Base-by-base conservation (phyloP, 2,797 vertebrate species). In the Siniperca obscura region DNA sequence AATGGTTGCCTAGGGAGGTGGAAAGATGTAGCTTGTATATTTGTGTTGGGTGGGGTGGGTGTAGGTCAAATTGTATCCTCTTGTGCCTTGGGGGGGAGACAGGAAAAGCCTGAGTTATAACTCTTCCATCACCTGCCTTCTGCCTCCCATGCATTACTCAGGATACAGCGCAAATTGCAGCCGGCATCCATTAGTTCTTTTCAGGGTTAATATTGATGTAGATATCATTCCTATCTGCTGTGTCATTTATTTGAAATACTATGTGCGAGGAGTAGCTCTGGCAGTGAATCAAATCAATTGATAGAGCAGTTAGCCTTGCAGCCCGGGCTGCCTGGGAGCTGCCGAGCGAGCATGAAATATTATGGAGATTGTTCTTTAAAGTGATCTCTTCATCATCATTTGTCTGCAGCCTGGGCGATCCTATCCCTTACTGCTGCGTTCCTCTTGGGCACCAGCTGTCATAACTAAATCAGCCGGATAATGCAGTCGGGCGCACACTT, bases 371-470 rank as follows among this genome's bases (percentile, higher is more conserved):
- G 97, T 98, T 97, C 97, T 97, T 98, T 98, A 98, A 99, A 99
- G 98, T 97, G 98, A 98, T 98, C 97, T 98, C 98, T 99, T 98
- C 97, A 98, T 99, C 98, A 99, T 99, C 97, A 98, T 99, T 98
- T 98, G 97, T 98, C 97, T 97, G 95, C 96, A 91, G 95, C 93
- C 92, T 92, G 93, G 81, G 92, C 89, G 96, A 96, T 95, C 96
- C 96, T 95, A 96, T 95, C 94, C 94, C 94, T 94, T 94, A 92
- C 89, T 89, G 93, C 90, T 10, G 90, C 95, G 94, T 95, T 96
- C 89, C 97, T 95, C 96, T 95, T 95, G 96, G 96, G 96, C 93
- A 94, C 94, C 96, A 97, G 96, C 97, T 98, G 98, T 99, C 98
- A 99, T 99, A 99, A 99, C 96, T 98, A 98, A 99, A 98, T 98